Evolutionary conservation across 1,140 invertebrate genomes (phyloP), one percentile per base, ranked within the genome.

Genomic region (Plutomurus gul): DNA sequence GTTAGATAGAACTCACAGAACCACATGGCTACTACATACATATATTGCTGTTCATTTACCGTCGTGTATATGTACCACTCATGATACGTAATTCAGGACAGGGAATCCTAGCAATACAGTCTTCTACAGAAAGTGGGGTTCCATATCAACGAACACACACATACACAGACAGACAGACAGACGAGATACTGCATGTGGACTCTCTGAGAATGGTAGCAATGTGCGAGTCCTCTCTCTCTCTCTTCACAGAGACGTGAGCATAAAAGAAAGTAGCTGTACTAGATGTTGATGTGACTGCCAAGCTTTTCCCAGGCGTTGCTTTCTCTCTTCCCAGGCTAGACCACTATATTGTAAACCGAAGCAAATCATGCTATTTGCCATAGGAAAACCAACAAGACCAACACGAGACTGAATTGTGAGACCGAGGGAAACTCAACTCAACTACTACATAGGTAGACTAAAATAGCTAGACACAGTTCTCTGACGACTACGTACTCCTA

Each of bases 321-420:
- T 13, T 65, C 4, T n/a, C 10, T n/a, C 36, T 33, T 30, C 30
- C 36, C 36, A 6, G 27, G 10, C 2, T 65, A 13, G 3, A 30
- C 56, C n/a, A 4, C 22, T 27, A 65, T 30, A 7, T 65, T n/a
- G 27, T 30, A 36, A 65, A 65, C 0, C 5, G 25, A 36, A 65
- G 30, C 56, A 65, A 65, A 65, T 65, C 25, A 65, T 65, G 56
- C 56, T 30, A 65, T 65, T 65, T 65, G 56, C 56, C 18, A 65
- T 36, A 65, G n/a, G 56, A 33, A 65, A 65, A 65, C 56, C 56
- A 33, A 65, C 56, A 36, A 65, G 56, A 65, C 56, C 56, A 65
- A 65, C n/a, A 65, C 36, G 56, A 30, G 27, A 65, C 25, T 65
- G 56, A 30, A 33, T 11, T 65, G 36, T 65, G 51, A 60, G 51